Evolutionary conservation across 2,797 vertebrate species (phyloP).

Genomic region (Gymnocypris eckloni): DNA sequence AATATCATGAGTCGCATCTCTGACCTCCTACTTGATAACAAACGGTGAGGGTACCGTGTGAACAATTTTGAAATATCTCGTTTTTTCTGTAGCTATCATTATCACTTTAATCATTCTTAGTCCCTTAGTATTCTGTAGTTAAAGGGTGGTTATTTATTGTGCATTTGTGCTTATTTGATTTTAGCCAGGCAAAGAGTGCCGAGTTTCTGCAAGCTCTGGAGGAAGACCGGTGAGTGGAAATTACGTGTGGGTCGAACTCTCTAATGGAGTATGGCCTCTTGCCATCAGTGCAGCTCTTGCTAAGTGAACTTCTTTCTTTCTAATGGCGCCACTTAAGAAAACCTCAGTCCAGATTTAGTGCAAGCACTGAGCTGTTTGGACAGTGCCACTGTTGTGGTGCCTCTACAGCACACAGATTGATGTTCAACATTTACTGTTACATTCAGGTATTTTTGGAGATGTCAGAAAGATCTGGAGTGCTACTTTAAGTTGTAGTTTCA

Average conservation of each 20-base stretch:
- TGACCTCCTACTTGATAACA: conserved; percentile 86
- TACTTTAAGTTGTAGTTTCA: neutral
- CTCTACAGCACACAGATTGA: neutral
- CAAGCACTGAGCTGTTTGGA: neutral
- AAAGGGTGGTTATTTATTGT: neutral
- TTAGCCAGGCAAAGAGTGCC: conserved; percentile 88
- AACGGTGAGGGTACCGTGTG: conserved; percentile 72
- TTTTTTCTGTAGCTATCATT: neutral
- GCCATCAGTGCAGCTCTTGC: conserved; percentile 3
- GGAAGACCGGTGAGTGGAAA: conserved; percentile 86
- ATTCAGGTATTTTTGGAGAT: conserved; percentile 7
- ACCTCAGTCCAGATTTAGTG: conserved; percentile 1
- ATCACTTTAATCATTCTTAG: neutral
- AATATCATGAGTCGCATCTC: conserved; percentile 80
- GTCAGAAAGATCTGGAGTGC: neutral
- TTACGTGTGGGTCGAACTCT: conserved; percentile 18
- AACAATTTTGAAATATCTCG: neutral
- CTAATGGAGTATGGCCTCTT: conserved; percentile 25
- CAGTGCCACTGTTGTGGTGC: neutral
- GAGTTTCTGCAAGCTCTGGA: conserved; percentile 91
- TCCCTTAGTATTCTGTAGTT: neutral
- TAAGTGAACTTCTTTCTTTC: conserved; percentile 27
- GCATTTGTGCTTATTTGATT: conserved; percentile 30
- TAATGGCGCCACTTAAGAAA: conserved; percentile 39
- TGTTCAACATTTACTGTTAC: neutral